Base-by-base conservation (phyloP, 2,113 vertebrate genomes). In the Erpornis zantholeuca region DNA sequence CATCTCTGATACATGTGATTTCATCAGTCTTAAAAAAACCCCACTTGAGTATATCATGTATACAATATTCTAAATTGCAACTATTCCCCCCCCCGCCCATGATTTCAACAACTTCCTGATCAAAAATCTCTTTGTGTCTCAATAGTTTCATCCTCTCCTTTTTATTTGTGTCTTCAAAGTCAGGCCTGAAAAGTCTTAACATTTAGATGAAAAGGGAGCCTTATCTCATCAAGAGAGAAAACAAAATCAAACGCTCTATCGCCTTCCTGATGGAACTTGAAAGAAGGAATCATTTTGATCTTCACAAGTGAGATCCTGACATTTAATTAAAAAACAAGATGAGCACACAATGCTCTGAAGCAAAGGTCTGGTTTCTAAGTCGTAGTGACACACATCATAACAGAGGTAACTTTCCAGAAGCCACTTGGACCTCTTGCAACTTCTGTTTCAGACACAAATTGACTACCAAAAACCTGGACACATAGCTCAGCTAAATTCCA, bases 221-320 rank as follows among this genome's bases (percentile, higher is more conserved):
- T 88, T 84, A 91, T 86, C 88, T 86, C 52, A 88, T 76, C 68
- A 60, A 64, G 69, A 63, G 21, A 81, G 77, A 88, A 92, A 92
- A 90, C 76, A 90, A 94, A 97, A 88, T 65, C 49, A 92, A 86
- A 61, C 2, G 0, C 73, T 79, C 47, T 52, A 54, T 91, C 57
- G 71, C 50, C 86, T 86, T 69, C 35, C 59, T 49, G 64, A 56
- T 0, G 0, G 21, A n/a, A 88, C 94, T 75, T 95, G 71, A 97
- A 97, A 97, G 87, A 85, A 96, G 22, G 25, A 89, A 69, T 68
- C 76, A 15, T 77, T 90, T 96, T 95, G 82, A 97, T 96, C 83
- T 68, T 81, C 71, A 42, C 57, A 88, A n/a, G 59, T 28, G 35
- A 79, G 91, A 94, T 52, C 57, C 78, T 96, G 96, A 94, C 95